Evolutionary conservation across 2,113 vertebrate species (phyloP).

Genomic region (Corydoras sp.): DNA sequence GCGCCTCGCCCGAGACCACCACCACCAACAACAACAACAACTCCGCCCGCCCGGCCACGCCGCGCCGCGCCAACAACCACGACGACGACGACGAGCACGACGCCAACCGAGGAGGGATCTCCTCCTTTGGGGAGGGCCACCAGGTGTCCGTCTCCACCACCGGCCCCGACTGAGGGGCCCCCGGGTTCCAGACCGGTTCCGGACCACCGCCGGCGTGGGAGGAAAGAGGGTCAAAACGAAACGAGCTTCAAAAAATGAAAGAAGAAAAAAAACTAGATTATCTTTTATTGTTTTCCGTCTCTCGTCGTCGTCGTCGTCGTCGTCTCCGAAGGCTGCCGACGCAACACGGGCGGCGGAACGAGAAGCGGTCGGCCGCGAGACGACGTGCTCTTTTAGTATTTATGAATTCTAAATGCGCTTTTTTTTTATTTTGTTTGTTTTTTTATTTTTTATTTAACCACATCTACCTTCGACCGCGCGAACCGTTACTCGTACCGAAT

Average conservation of each 20-base stretch:
- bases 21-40: constrained; percentile 41
- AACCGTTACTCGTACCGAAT: constrained; percentile 57
- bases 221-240: background rate
- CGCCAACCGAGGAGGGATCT: constrained; percentile 50
- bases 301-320: constrained; percentile 4
- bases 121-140: constrained; percentile 68
- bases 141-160: constrained; percentile 93
- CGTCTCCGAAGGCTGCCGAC: constrained; percentile 27
- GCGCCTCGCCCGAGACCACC: constrained; percentile 92
- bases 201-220: background rate
- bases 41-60: constrained; percentile 63
- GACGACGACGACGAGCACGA: constrained; percentile 83
- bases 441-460: constrained; percentile 58
- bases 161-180: constrained; percentile 76
- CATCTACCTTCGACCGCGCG: constrained; percentile 69
- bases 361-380: constrained; percentile 35
- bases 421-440: no score
- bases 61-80: constrained; percentile 78
- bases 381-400: constrained; percentile 49
- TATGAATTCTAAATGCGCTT: constrained; percentile 54
- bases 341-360: constrained; percentile 27
- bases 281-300: background rate
- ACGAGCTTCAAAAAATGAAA: constrained; percentile 4
- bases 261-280: background rate
- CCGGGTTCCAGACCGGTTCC: constrained; percentile 1